phyloP scores from a whole-genome alignment of 2,888 invertebrate genomes.

The Pollenia angustigena region DNA sequence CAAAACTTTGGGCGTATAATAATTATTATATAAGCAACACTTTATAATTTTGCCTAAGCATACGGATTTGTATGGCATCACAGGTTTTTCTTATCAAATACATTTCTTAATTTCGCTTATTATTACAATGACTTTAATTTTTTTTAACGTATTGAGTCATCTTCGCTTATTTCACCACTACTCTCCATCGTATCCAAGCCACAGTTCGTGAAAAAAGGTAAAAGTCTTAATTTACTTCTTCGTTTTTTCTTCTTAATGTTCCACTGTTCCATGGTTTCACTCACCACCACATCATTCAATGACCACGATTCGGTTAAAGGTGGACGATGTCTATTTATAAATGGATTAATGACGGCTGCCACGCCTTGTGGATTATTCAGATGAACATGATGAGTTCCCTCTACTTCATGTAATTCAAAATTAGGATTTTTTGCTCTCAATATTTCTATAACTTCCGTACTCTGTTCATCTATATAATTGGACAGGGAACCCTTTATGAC shows the following conservation, averaged over 20 bases:
- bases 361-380: constrained; percentile 87
- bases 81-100: too few species aligned
- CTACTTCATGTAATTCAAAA: constrained; percentile 86
- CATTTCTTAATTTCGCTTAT: too few species aligned
- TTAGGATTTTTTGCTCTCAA: constrained; percentile 86
- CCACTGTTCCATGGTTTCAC: constrained; percentile 75
- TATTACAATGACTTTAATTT: too few species aligned
- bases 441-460: constrained; percentile 86
- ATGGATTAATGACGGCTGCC: constrained; percentile 86
- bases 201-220: constrained; percentile 76
- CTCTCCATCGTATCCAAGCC: not conserved
- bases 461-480: constrained; percentile 85
- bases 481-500: constrained; percentile 87
- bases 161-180: too few species aligned
- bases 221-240: constrained; percentile 81
- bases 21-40: too few species aligned
- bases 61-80: too few species aligned
- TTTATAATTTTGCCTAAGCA: too few species aligned
- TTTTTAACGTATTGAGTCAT: too few species aligned
- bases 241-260: constrained; percentile 78
- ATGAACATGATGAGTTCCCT: constrained; percentile 91
- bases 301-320: constrained; percentile 78
- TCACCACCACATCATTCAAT: constrained; percentile 70
- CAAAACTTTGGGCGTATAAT: too few species aligned
- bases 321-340: constrained; percentile 84